phyloP scores from a whole-genome alignment of 2,888 invertebrate species.

The Serrognathus titanus region DNA sequence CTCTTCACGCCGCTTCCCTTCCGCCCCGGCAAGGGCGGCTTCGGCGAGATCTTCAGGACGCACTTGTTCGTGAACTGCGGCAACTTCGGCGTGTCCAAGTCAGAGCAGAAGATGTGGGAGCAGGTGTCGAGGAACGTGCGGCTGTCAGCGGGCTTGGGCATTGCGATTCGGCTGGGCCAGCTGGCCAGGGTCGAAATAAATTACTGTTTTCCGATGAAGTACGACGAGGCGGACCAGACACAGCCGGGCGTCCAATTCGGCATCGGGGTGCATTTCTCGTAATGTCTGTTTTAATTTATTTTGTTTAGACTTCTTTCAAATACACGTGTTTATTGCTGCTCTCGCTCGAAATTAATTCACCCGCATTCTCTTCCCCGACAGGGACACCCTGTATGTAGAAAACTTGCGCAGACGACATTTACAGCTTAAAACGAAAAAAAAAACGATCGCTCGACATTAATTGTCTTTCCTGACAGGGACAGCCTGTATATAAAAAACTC shows the following conservation, averaged over 20 bases:
- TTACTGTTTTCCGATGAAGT: constrained; percentile 77
- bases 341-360: no score
- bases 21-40: constrained; percentile 69
- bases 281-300: constrained; percentile 31
- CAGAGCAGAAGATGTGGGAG: constrained; percentile 48
- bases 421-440: no score
- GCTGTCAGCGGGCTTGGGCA: constrained; percentile 76
- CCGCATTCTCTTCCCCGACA: no score
- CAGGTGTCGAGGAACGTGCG: constrained; percentile 58
- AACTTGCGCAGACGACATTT: no score
- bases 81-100: constrained; percentile 63
- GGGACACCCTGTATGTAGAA: no score
- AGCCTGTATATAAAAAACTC: no score
- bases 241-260: constrained; percentile 79
- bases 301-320: no score
- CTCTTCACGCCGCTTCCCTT: constrained; percentile 89
- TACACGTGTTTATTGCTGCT: no score
- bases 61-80: constrained; percentile 90
- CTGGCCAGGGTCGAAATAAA: constrained; percentile 92
- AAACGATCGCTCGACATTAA: no score
- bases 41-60: constrained; percentile 80
- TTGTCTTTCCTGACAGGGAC: no score
- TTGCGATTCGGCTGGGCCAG: constrained; percentile 79
- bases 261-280: constrained; percentile 77
- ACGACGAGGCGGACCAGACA: constrained; percentile 61